Evolutionary conservation across 2,888 invertebrate species (phyloP).

Genomic region (Caenorhabditis sp.): DNA sequence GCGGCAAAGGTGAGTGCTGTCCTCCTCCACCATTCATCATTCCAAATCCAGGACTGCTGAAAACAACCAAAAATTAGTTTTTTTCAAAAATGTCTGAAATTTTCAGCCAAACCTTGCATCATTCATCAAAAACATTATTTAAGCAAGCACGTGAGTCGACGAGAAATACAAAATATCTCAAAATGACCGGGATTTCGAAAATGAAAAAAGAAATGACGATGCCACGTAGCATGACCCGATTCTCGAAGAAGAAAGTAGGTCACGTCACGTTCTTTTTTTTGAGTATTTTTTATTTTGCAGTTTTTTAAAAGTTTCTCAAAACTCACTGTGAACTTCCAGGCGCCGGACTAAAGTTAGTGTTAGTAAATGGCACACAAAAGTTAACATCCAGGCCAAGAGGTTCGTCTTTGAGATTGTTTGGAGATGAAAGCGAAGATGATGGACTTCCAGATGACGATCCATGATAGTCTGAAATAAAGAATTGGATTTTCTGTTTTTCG

Average conservation of each 20-base stretch:
- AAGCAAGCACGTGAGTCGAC: not conserved
- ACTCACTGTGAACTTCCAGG: slow-evolving; percentile 47
- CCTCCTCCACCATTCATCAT: slow-evolving; percentile 37
- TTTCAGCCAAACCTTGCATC: not conserved
- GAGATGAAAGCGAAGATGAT: slow-evolving; percentile 55
- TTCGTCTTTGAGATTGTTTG: slow-evolving; percentile 51
- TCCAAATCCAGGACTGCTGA: slow-evolving; percentile 30
- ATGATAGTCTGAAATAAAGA: slow-evolving; percentile 52
- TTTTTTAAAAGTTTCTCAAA: slow-evolving; percentile 9
- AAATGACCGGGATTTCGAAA: not conserved
- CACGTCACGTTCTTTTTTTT: slow-evolving; percentile 1
- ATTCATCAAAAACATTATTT: not conserved
- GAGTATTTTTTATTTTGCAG: slow-evolving; percentile 12
- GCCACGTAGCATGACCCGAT: not conserved
- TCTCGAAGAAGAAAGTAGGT: not conserved
- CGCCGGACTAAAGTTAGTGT: slow-evolving; percentile 43
- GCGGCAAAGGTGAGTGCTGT: slow-evolving; percentile 45
- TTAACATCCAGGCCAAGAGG: slow-evolving; percentile 47
- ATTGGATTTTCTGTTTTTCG: not conserved
- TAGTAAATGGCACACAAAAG: slow-evolving; percentile 35
- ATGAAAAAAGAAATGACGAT: not conserved
- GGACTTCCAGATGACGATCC: slow-evolving; percentile 56
- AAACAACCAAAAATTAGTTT: not conserved
- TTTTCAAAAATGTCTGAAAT: not conserved
- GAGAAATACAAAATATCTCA: not conserved